A percentile compares a stretch with the other conserved stretches of the same genome.
Evolutionary conservation across 2,797 vertebrate genomes (phyloP).

Genomic region (Yasuhikotakia modesta): DNA sequence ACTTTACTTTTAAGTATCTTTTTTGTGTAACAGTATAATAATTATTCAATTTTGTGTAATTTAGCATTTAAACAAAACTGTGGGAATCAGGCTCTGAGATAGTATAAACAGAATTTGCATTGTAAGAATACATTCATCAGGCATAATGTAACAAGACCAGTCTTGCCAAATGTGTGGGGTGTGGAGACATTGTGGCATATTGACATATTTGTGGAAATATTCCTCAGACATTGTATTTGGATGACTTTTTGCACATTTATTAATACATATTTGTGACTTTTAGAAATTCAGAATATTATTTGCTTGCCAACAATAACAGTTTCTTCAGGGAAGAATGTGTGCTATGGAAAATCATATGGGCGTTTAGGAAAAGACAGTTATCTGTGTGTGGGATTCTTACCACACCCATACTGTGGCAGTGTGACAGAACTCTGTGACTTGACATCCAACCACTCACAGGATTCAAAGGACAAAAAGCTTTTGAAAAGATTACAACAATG

Average conservation of each 20-base stretch:
- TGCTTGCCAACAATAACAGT: slow-evolving; percentile 21
- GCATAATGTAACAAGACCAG: slow-evolving; percentile 9
- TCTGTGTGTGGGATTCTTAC: slow-evolving; percentile 38
- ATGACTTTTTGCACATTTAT: slow-evolving; percentile 7
- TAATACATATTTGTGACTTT: slow-evolving; percentile 26
- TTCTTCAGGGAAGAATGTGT: slow-evolving; percentile 18
- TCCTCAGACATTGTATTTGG: slow-evolving; percentile 12
- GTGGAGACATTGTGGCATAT: slow-evolving; percentile 21
- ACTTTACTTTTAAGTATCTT: background rate
- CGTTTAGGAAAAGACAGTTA: slow-evolving; percentile 47
- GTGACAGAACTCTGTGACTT: slow-evolving; percentile 50
- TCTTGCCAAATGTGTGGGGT: slow-evolving; percentile 28
- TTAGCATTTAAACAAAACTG: background rate
- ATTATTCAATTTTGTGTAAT: background rate
- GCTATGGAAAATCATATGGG: slow-evolving; percentile 31
- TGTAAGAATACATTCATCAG: slow-evolving; percentile 7
- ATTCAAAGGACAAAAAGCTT: slow-evolving; percentile 41
- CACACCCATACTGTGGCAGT: slow-evolving; percentile 42
- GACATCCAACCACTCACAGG: slow-evolving; percentile 39
- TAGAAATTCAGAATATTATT: background rate
- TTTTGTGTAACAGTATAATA: background rate
- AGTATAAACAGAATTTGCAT: slow-evolving; percentile 6
- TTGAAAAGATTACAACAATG: slow-evolving; percentile 42
- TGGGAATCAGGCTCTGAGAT: background rate
- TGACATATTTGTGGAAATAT: slow-evolving; percentile 28